Conservation (phyloP, 2,797 vertebrate species). For the Tauraco hartlaubi region DNA sequence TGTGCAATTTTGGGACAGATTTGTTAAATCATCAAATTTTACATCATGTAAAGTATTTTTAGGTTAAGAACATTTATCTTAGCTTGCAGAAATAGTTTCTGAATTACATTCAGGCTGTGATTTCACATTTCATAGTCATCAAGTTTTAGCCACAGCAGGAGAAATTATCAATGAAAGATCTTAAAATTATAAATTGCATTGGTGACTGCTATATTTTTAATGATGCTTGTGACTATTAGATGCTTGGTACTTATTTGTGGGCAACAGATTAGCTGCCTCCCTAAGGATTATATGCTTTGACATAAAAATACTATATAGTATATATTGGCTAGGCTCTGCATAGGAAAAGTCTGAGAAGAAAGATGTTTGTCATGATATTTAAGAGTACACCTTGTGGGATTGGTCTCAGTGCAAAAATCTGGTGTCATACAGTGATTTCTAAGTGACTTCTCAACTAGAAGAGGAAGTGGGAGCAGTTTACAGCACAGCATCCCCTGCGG, state of each 20-base stretch:
- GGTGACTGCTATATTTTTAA: not conserved
- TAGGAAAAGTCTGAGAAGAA: not conserved
- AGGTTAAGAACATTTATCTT: not conserved
- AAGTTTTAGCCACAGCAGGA: not conserved
- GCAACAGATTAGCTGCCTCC: not conserved
- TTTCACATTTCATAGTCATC: not conserved
- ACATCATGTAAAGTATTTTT: not conserved
- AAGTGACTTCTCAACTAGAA: not conserved
- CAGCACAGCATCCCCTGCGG: accelerated
- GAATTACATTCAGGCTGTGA: not conserved
- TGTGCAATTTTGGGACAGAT: not conserved
- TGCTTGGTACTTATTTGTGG: not conserved
- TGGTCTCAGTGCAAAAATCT: not conserved
- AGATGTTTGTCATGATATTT: not conserved
- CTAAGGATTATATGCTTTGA: not conserved
- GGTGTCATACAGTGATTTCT: not conserved
- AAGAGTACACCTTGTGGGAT: not conserved
- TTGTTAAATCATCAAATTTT: not conserved
- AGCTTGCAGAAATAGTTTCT: not conserved
- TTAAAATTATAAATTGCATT: not conserved
- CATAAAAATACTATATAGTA: not conserved
- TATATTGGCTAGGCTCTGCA: not conserved
- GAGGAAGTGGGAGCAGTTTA: not conserved
- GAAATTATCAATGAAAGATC: not conserved
- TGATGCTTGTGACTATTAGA: not conserved